Percentiles rank a stretch among this genome's conserved stretches.
Conservation (phyloP, 1,140 invertebrate genomes). For the Scaptomyza pallida region DNA sequence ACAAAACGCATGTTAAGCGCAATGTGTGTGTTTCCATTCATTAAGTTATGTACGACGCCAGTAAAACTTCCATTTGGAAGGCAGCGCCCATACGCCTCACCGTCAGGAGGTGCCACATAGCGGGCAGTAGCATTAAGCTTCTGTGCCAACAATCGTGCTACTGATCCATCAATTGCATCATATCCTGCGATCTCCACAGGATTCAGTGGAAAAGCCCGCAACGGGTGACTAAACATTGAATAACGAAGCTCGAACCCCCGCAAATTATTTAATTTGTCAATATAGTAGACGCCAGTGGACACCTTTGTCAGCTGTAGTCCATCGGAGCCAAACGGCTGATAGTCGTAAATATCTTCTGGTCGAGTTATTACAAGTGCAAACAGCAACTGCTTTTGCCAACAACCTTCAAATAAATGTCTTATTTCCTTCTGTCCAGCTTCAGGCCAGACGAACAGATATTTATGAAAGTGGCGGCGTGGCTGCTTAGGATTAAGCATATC, state of each 20-base stretch:
- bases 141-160: conserved; percentile 45
- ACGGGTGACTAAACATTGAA: conserved; percentile 67
- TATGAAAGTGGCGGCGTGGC: conserved; percentile 56
- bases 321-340: conserved; percentile 60
- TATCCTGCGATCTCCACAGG: conserved; percentile 48
- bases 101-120: conserved; percentile 59
- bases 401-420: conserved; percentile 38
- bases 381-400: conserved; percentile 64
- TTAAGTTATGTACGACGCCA: conserved; percentile 59
- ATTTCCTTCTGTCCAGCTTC: conserved; percentile 39
- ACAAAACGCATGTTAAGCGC: conserved; percentile 68
- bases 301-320: conserved; percentile 43
- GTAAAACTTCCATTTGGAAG: conserved; percentile 58
- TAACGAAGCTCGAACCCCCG: conserved; percentile 57
- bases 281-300: conserved; percentile 16
- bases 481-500: conserved; percentile 68
- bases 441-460: conserved; percentile 74
- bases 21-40: conserved; percentile 54
- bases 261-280: conserved; percentile 62
- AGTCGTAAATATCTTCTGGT: conserved; percentile 51
- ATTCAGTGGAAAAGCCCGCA: conserved; percentile 55
- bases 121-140: conserved; percentile 63
- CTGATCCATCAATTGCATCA: conserved; percentile 54
- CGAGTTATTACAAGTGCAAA: conserved; percentile 55
- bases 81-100: conserved; percentile 69